Evolutionary conservation across 2,113 vertebrate species (phyloP).

Genomic region (Pteropus alecto): DNA sequence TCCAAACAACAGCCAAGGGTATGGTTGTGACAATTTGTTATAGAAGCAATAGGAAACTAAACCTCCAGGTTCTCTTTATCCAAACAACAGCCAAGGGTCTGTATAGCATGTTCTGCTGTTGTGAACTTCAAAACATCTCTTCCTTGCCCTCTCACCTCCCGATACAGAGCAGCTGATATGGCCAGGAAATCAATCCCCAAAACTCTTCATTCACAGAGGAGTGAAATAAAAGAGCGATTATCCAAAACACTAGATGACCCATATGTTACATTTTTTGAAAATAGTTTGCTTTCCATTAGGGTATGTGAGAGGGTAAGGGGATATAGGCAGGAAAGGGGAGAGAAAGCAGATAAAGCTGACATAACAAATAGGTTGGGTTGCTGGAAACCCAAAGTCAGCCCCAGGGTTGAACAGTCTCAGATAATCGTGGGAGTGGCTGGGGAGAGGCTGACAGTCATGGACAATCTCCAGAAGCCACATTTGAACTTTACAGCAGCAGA

Average conservation of each 20-base stretch:
- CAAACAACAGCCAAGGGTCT: neutral
- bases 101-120: fast-evolving
- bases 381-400: neutral
- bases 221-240: neutral
- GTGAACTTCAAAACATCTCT: neutral
- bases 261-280: neutral
- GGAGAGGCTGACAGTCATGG: neutral
- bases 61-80: neutral
- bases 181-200: neutral
- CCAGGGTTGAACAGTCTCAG: neutral
- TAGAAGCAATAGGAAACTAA: no score
- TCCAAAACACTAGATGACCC: neutral
- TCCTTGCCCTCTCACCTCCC: neutral
- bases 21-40: no score
- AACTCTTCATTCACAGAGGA: neutral
- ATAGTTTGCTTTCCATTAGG: neutral
- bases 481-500: neutral
- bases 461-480: neutral
- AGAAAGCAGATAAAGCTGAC: neutral
- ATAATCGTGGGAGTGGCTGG: neutral
- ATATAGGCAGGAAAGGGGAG: neutral
- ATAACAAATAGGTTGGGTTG: neutral
- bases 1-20: neutral
- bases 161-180: neutral
- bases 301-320: neutral